These are phyloP conservation scores for Hydrocynus forskahlii DNA, from an alignment of 2,797 vertebrate species.

Conservation along the genomic window DNA sequence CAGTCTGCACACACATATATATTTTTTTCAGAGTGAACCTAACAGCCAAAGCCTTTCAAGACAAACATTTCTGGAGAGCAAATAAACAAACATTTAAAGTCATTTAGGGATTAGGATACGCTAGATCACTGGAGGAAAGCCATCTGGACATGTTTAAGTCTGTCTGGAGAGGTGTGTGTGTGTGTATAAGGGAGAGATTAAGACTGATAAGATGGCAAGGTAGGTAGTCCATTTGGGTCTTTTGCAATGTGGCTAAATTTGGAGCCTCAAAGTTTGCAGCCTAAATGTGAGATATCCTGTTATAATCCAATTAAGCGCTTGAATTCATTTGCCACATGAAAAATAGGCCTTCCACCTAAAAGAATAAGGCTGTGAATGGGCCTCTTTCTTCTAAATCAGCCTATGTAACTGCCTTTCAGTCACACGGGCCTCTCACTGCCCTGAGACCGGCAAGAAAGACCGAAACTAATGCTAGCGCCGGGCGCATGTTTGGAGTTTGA, in stretches of 20 bases:
- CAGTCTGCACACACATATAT: not conserved
- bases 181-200: conserved; percentile 17
- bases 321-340: conserved; percentile 42
- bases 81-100: conserved; percentile 72
- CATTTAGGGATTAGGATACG: conserved; percentile 68
- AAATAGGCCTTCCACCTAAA: conserved; percentile 27
- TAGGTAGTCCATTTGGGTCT: conserved; percentile 28
- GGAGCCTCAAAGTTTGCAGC: conserved; percentile 55
- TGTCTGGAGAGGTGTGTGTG: conserved; percentile 46
- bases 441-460: conserved; percentile 34
- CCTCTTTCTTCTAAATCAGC: conserved; percentile 39
- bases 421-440: conserved; percentile 27
- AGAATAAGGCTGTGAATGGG: conserved; percentile 45
- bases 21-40: conserved; percentile 21
- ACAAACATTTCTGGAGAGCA: conserved; percentile 58
- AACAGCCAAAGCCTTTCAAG: conserved; percentile 47
- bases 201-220: conserved; percentile 45
- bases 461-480: conserved; percentile 49
- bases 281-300: conserved; percentile 63
- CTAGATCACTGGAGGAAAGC: conserved; percentile 61
- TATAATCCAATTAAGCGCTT: conserved; percentile 54
- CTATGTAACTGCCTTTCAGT: conserved; percentile 31
- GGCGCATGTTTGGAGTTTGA: conserved; percentile 51
- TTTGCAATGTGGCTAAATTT: conserved; percentile 44
- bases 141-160: conserved; percentile 68